phyloP scores from a whole-genome alignment of 2,797 vertebrate genomes.

The Silurus lanzhouensis region DNA sequence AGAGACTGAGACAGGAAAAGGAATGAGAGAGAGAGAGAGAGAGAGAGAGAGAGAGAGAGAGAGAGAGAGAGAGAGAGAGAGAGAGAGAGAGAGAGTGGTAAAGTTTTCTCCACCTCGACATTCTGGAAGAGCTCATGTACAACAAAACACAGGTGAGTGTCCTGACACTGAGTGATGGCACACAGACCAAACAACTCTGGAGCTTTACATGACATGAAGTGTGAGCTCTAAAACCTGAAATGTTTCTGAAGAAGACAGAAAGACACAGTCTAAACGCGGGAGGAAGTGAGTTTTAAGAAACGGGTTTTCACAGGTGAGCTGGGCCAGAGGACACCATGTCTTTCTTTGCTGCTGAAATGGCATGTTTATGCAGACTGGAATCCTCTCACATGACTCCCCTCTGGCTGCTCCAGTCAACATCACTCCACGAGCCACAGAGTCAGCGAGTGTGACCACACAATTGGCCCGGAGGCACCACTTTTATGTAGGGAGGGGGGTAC shows the following conservation, averaged over 20 bases:
- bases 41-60: conserved; percentile 22
- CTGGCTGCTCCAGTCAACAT: conserved; percentile 81
- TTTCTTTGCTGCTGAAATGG: conserved; percentile 60
- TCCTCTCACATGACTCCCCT: conserved; percentile 79
- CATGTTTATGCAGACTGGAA: conserved; percentile 71
- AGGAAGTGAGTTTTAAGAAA: conserved; percentile 53
- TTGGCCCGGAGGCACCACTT: conserved; percentile 74
- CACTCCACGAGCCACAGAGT: conserved; percentile 76
- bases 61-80: conserved; percentile 10
- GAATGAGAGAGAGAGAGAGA: conserved; percentile 15
- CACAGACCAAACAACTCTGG: conserved; percentile 38
- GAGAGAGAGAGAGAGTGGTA: not conserved
- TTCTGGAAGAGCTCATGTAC: conserved; percentile 22
- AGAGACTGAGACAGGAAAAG: conserved; percentile 25
- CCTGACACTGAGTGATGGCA: conserved; percentile 56
- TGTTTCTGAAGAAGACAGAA: conserved; percentile 35
- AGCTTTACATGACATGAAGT: conserved; percentile 46
- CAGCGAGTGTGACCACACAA: conserved; percentile 82
- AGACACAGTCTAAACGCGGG: conserved; percentile 64
- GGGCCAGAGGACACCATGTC: conserved; percentile 58
- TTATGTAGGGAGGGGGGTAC: conserved; percentile 61
- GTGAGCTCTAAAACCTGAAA: conserved; percentile 33
- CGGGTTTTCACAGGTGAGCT: conserved; percentile 76
- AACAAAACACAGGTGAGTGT: conserved; percentile 54
- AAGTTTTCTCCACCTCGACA: conserved; percentile 3